A percentile compares a stretch with the other conserved stretches of the same genome.
phyloP scores from a whole-genome alignment of 2,113 vertebrate genomes.

The Manacus vitellinus region DNA sequence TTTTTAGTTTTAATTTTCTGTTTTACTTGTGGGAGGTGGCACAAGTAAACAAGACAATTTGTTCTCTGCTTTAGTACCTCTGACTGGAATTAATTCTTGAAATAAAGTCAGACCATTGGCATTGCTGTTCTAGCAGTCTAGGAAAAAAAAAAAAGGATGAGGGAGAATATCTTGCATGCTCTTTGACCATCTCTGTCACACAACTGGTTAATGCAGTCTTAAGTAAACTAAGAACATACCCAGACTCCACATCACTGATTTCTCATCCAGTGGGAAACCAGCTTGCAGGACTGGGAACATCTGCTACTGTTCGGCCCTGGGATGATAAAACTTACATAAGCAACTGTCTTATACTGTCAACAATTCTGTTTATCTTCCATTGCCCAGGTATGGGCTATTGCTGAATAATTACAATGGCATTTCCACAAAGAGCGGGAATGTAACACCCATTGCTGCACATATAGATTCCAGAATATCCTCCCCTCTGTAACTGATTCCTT shows the following conservation, averaged over 20 bases:
- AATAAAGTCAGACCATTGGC: not conserved
- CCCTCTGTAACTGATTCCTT: not conserved
- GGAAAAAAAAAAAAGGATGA: not conserved
- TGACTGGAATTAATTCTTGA: not conserved
- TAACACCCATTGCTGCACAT: not conserved
- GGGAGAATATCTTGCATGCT: not conserved
- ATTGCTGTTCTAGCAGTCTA: not conserved
- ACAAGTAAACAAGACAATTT: not conserved
- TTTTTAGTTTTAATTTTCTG: not conserved
- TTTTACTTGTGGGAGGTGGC: not conserved
- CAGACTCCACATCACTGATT: constrained; percentile 35
- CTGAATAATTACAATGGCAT: not conserved
- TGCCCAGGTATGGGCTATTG: not conserved
- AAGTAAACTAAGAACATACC: constrained; percentile 33
- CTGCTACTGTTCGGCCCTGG: not conserved
- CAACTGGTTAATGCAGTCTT: not conserved
- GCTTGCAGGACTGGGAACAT: not conserved
- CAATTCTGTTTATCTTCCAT: not conserved
- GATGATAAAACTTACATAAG: not conserved
- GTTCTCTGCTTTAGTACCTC: not conserved
- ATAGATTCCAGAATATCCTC: not conserved
- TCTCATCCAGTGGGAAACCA: constrained; percentile 6
- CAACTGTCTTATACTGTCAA: not conserved
- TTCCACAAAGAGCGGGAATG: not conserved
- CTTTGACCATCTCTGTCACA: not conserved